Base-by-base conservation (phyloP, 2,113 vertebrate species). In the Cebidichthys violaceus region DNA sequence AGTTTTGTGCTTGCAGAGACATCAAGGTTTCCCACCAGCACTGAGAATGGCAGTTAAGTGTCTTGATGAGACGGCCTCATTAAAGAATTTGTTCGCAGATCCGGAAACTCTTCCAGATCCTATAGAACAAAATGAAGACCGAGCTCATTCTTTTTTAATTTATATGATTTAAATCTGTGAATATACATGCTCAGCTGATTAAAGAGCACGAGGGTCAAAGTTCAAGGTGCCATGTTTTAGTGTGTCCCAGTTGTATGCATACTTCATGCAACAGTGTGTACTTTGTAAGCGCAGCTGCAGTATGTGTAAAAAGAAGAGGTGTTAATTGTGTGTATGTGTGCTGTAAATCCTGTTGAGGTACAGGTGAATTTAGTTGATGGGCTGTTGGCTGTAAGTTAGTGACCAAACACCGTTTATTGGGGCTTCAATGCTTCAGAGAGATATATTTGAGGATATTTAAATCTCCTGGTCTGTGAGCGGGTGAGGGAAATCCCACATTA, bases 31-130 rank as follows among this genome's bases (percentile, higher is more conserved):
- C 72, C 52, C 79, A 80, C 24, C 41, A 50, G 55, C 60, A 14
- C 75, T 29, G 60, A 79, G 66, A 81, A 65, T 4, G 31, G n/a
- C 79, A 73, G 33, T 52, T 4, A 50, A 59, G 79, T 66, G 31
- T 77, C 24, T 35, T 35, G 67, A 85, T 79, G 82, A 75, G 86
- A 76, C 4, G 18, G 15, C 71, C 70, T 82, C 55, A 75, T 80
- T 77, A 75, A 81, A 39, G 57, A 59, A 70, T 75, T 37, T 18
- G 22, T 15, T 33, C 75, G 60, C 60, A 72, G 80, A 88, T 77
- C 59, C 60, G 69, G 66, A 61, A 75, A 60, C 20, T 17, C 55
- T 27, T 67, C 76, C 6, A 59, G 31, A 72, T 64, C 33, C 55
- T 47, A 39, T 24, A 47, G 64, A 54, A 50, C 45, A 65, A 17